Evolutionary conservation across 2,888 invertebrate genomes (phyloP).

Genomic region (Autographa gamma): DNA sequence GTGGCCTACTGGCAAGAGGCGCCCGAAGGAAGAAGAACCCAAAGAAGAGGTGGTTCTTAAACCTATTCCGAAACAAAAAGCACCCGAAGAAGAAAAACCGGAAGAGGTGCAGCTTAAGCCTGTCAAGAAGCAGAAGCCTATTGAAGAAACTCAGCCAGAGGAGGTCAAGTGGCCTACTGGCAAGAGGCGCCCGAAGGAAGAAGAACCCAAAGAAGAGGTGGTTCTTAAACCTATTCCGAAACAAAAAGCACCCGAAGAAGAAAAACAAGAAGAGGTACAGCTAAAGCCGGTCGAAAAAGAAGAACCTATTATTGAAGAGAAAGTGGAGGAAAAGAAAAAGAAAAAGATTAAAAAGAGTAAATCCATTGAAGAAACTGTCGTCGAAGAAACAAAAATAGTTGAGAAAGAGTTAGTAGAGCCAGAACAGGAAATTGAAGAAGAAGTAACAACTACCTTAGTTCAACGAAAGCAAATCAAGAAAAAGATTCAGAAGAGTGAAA

Average conservation of each 20-base stretch:
- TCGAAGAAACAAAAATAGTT: slow-evolving; percentile 42
- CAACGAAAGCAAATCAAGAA: slow-evolving; percentile 62
- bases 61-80: not conserved
- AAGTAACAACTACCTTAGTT: slow-evolving; percentile 48
- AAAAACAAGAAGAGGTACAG: not conserved
- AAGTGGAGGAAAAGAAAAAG: slow-evolving; percentile 58
- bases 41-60: not conserved
- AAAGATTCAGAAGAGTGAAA: slow-evolving; percentile 62
- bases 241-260: not conserved
- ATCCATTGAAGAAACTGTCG: slow-evolving; percentile 42
- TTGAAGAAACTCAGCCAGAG: not conserved
- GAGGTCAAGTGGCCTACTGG: not conserved
- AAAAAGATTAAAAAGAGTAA: slow-evolving; percentile 62
- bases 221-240: not conserved
- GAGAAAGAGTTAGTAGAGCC: slow-evolving; percentile 56
- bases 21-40: not conserved
- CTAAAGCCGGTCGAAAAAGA: slow-evolving; percentile 35
- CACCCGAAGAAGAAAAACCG: not conserved
- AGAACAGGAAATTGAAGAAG: slow-evolving; percentile 56
- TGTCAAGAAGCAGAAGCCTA: not conserved
- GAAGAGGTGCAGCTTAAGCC: slow-evolving; percentile 5
- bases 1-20: slow-evolving; percentile 2
- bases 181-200: not conserved
- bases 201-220: not conserved
- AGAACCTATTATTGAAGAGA: slow-evolving; percentile 22